A percentile compares a stretch with the other conserved stretches of the same genome.
These are phyloP conservation scores for Neotoma lepida DNA, from an alignment of 2,113 vertebrate species.

Conservation along the genomic window DNA sequence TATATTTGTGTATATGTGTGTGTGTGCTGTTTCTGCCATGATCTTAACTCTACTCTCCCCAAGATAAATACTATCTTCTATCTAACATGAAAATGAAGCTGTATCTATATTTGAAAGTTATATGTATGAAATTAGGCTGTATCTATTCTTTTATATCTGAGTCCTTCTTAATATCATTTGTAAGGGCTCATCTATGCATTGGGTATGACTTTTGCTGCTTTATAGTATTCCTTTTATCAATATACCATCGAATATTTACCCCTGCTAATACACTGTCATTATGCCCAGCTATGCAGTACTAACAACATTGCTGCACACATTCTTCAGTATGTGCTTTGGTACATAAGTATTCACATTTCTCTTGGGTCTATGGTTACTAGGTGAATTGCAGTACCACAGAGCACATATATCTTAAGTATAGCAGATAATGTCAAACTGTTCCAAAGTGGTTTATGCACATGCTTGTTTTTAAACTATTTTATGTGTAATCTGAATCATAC, in stretches of 20 bases:
- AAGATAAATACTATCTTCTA: not conserved
- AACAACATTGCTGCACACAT: not conserved
- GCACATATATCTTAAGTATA: not conserved
- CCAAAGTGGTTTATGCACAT: not conserved
- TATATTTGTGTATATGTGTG: not conserved
- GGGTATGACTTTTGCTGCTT: not conserved
- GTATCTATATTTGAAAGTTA: not conserved
- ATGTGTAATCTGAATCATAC: slow-evolving; percentile 2
- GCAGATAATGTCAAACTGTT: slow-evolving; percentile 11
- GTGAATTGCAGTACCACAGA: not conserved
- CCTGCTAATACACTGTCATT: not conserved
- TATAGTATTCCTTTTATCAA: not conserved
- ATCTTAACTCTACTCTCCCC: not conserved
- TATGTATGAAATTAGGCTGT: not conserved
- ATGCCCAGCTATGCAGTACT: not conserved
- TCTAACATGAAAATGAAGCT: not conserved
- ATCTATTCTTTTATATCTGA: not conserved
- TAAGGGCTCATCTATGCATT: not conserved
- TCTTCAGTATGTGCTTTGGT: not conserved
- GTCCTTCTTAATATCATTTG: not conserved
- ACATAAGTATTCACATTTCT: not conserved
- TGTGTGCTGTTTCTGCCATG: not conserved
- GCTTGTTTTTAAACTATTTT: slow-evolving; percentile 20
- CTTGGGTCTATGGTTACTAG: not conserved
- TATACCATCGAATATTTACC: not conserved